A percentile compares a stretch with the other conserved stretches of the same genome.
Conservation (phyloP, 2,888 invertebrate species). For the Salticus scenicus region DNA sequence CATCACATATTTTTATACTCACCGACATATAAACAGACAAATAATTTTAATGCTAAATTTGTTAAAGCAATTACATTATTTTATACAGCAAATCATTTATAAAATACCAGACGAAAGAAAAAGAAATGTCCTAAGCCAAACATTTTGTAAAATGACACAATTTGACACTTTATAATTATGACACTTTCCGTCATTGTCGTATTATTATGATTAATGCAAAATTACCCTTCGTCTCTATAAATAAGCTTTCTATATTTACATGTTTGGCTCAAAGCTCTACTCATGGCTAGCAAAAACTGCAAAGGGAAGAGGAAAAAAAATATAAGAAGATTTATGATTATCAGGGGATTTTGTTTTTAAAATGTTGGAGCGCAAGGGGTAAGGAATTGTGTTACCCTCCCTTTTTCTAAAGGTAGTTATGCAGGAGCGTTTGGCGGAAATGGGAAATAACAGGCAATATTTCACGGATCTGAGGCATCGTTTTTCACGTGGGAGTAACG, state of each 20-base stretch:
- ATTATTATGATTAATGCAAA: too few relatives aligned
- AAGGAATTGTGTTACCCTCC: background rate
- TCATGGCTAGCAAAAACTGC: background rate
- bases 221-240: background rate
- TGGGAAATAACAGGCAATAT: constrained; percentile 14
- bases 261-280: background rate
- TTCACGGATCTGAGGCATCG: background rate
- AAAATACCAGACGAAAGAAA: too few relatives aligned
- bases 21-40: too few relatives aligned
- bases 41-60: too few relatives aligned
- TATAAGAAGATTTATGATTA: background rate
- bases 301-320: background rate
- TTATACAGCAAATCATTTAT: too few relatives aligned
- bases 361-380: background rate
- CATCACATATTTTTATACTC: too few relatives aligned
- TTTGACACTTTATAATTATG: too few relatives aligned
- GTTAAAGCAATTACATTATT: too few relatives aligned
- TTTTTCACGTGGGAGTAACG: background rate
- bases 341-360: constrained; percentile 3
- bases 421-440: constrained; percentile 11
- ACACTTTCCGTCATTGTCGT: too few relatives aligned
- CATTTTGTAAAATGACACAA: too few relatives aligned
- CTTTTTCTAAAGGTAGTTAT: background rate
- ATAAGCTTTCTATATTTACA: background rate
- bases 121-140: too few relatives aligned